These are phyloP conservation scores for Megaceryle torquata DNA, from an alignment of 2,113 vertebrate species.

Conservation along the genomic window DNA sequence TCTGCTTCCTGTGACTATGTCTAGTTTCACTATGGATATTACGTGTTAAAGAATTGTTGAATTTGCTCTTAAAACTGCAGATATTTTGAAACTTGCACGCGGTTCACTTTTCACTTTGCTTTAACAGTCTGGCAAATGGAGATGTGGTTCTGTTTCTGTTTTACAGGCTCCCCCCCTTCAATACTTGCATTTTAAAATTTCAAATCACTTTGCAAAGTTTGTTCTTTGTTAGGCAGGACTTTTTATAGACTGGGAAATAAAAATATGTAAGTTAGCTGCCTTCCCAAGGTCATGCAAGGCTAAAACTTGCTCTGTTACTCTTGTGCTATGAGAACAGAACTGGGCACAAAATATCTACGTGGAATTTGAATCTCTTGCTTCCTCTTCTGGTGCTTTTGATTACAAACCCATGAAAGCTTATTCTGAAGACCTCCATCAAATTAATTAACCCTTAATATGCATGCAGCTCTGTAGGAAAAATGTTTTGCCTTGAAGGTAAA, in stretches of 20 bases:
- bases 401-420: background rate
- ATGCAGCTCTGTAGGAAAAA: background rate
- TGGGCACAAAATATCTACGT: background rate
- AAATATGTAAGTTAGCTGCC: background rate
- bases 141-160: background rate
- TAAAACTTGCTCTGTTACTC: background rate
- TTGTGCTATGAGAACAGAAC: background rate
- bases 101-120: background rate
- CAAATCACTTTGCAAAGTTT: background rate
- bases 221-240: background rate
- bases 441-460: background rate
- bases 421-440: background rate
- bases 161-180: background rate
- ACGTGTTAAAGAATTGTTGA: background rate
- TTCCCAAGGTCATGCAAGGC: background rate
- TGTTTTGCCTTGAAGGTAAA: background rate
- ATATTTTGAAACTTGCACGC: background rate
- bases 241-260: background rate
- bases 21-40: background rate
- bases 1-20: background rate
- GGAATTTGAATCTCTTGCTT: background rate
- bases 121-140: background rate
- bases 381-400: background rate
- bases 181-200: background rate
- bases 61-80: background rate